Percentiles rank a stretch among this genome's conserved stretches.
Evolutionary conservation across 2,113 vertebrate species (phyloP).

Genomic region (Ptyas mucosa): DNA sequence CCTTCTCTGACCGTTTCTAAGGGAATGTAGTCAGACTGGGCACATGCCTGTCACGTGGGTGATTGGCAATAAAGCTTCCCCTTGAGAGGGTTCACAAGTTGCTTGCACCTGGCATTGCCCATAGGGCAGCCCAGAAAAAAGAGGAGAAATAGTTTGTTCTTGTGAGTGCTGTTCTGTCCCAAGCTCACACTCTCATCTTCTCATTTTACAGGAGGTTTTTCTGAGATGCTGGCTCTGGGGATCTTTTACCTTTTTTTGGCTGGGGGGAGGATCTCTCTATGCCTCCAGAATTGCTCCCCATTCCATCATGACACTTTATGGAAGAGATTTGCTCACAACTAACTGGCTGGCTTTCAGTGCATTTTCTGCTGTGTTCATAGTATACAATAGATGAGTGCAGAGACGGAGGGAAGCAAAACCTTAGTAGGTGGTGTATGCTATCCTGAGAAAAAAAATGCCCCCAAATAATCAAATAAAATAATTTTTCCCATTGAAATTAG

Average conservation of each 20-base stretch:
- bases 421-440: not conserved
- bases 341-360: not conserved
- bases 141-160: not conserved
- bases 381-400: not conserved
- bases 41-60: too few relatives aligned
- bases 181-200: not conserved
- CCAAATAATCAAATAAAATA: not conserved
- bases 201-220: not conserved
- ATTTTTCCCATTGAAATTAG: not conserved
- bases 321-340: not conserved
- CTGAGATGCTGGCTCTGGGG: not conserved
- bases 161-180: not conserved
- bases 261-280: accelerated
- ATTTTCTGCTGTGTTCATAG: not conserved
- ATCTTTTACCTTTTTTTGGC: not conserved
- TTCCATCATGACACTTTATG: not conserved
- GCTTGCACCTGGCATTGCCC: too few relatives aligned
- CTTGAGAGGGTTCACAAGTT: too few relatives aligned
- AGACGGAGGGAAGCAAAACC: not conserved
- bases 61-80: too few relatives aligned
- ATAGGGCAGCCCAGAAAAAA: not conserved
- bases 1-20: too few relatives aligned
- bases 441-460: not conserved
- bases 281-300: not conserved
- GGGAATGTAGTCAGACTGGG: too few relatives aligned